Evolutionary conservation across 2,113 vertebrate genomes (phyloP).

Genomic region (Chaetorhynchus papuensis): DNA sequence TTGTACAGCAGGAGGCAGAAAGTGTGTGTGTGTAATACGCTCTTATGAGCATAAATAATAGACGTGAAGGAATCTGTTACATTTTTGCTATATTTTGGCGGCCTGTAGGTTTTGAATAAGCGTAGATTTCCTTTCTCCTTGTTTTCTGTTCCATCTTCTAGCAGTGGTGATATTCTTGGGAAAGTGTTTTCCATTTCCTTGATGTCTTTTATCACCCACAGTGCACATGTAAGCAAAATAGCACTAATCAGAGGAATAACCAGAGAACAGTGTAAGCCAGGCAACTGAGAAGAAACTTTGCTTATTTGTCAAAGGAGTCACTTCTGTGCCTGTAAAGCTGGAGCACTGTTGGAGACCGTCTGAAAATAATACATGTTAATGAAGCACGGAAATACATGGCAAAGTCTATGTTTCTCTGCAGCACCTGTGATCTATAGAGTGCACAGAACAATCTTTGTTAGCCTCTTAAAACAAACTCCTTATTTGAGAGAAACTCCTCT

Average conservation of each 20-base stretch:
- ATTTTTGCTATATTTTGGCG: not conserved
- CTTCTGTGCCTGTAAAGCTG: not conserved
- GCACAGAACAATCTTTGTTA: slow-evolving; percentile 36
- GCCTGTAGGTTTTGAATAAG: not conserved
- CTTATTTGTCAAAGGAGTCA: not conserved
- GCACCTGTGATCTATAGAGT: slow-evolving; percentile 15
- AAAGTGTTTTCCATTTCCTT: not conserved
- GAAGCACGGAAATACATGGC: not conserved
- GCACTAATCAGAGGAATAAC: not conserved
- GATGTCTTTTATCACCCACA: not conserved
- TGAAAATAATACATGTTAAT: not conserved
- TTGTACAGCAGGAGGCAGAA: not conserved
- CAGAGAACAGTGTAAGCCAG: not conserved
- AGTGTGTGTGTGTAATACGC: not conserved
- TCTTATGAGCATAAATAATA: not conserved
- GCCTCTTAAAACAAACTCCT: slow-evolving; percentile 1
- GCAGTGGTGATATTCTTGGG: not conserved
- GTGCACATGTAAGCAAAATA: not conserved
- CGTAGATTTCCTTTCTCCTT: not conserved
- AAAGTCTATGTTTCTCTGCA: not conserved
- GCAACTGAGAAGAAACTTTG: not conserved
- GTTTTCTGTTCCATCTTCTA: not conserved
- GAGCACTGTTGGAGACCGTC: not conserved
- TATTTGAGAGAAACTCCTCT: slow-evolving; percentile 17
- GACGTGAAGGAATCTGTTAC: not conserved